Conservation (phyloP, 2,797 vertebrate genomes). For the Okamejei kenojei region DNA sequence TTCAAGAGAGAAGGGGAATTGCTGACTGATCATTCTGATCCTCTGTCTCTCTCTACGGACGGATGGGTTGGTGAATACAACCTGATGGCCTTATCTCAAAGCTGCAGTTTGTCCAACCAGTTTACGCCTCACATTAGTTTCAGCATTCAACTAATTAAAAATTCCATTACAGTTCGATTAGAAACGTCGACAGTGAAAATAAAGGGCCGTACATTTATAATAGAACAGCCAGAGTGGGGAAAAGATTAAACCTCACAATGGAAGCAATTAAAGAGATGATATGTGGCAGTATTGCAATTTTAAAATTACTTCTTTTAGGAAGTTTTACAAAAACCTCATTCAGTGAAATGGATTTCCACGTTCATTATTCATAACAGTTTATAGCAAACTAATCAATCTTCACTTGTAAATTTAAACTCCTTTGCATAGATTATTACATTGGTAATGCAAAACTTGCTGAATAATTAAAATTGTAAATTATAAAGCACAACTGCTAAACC, state of each 20-base stretch:
- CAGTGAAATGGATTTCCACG: background rate
- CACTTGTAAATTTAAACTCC: slow-evolving; percentile 26
- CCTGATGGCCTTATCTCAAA: background rate
- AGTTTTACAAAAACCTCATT: slow-evolving; percentile 32
- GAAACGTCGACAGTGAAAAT: background rate
- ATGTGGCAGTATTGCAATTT: background rate
- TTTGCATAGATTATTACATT: slow-evolving; percentile 34
- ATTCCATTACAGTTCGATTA: slow-evolving; percentile 24
- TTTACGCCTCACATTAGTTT: slow-evolving; percentile 19
- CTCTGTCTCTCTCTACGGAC: background rate
- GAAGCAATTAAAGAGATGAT: slow-evolving; percentile 35
- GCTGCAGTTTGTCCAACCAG: background rate
- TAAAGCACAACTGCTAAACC: slow-evolving; percentile 15
- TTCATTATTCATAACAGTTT: slow-evolving; percentile 29
- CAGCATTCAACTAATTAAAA: slow-evolving; percentile 14
- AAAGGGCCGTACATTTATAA: background rate
- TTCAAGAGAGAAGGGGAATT: background rate
- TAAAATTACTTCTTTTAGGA: slow-evolving; percentile 10
- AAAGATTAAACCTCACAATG: slow-evolving; percentile 32
- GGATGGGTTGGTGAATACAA: background rate
- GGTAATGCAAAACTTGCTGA: slow-evolving; percentile 31
- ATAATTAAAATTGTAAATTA: slow-evolving; percentile 38
- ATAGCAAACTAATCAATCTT: slow-evolving; percentile 34
- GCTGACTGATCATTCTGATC: background rate
- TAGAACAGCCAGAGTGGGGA: background rate